Conservation (phyloP, 2,888 invertebrate species). For the Orthosia gracilis region DNA sequence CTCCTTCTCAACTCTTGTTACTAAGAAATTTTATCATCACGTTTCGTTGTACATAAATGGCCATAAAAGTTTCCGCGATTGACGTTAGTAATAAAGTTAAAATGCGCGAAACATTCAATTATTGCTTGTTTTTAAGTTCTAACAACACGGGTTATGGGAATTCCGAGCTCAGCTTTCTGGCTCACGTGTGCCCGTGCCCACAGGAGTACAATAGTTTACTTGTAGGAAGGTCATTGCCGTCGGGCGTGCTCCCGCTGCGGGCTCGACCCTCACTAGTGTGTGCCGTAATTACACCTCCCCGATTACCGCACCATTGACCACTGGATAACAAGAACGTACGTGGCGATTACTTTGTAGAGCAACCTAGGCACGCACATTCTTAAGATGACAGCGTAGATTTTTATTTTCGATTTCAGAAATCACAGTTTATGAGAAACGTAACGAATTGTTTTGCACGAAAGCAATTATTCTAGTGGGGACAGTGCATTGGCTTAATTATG, state of each 20-base stretch:
- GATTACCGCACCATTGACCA: constrained; percentile 65
- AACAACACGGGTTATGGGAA: constrained; percentile 48
- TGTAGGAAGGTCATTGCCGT: constrained; percentile 64
- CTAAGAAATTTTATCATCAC: constrained; percentile 48
- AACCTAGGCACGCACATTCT: constrained; percentile 48
- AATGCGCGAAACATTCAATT: constrained; percentile 61
- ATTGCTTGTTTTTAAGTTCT: constrained; percentile 54
- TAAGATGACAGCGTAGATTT: constrained; percentile 15
- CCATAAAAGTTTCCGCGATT: constrained; percentile 50
- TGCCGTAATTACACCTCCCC: constrained; percentile 69
- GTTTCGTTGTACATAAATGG: constrained; percentile 40
- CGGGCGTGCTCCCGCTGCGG: constrained; percentile 56
- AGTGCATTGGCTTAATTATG: constrained; percentile 52
- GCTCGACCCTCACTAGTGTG: constrained; percentile 63
- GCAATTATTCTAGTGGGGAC: constrained; percentile 41
- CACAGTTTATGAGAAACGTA: constrained; percentile 31
- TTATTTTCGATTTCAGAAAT: constrained; percentile 34
- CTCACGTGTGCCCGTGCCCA: constrained; percentile 40
- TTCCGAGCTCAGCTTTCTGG: constrained; percentile 45
- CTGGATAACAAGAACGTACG: constrained; percentile 53
- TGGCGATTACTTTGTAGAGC: constrained; percentile 53
- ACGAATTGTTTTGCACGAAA: constrained; percentile 39
- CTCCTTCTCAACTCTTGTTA: constrained; percentile 39
- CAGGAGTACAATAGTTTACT: constrained; percentile 47
- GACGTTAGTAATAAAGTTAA: constrained; percentile 57